Base-by-base conservation (phyloP, 35 echinoderm and acorn worm species). In the Diadema setosum region DNA sequence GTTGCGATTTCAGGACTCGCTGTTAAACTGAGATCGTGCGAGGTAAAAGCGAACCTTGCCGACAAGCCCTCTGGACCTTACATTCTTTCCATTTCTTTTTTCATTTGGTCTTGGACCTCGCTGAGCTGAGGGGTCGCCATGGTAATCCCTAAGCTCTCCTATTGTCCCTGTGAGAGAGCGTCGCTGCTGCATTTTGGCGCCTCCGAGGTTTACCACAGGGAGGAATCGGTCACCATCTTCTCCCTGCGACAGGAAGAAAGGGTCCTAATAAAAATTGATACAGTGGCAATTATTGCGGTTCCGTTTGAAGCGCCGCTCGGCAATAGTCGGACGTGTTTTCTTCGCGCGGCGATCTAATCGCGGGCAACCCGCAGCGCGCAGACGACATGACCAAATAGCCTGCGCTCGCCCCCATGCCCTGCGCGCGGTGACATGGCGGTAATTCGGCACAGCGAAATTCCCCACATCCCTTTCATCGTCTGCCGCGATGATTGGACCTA, bases 251-350 rank as follows among this genome's bases (percentile, higher is more conserved):
- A 67, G 24, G 14, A 67, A 67, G 63, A 67, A 67, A 67, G 27
- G 37, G 63, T n/a, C n/a, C n/a, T 67, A 67, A 67, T 67, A 26
- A 67, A 67, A 67, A 67, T 67, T 67, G 63, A 67, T 67, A 67
- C 63, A 67, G 63, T 67, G 63, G 63, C 63, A 67, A 67, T 67
- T 67, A 67, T n/a, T 16, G 63, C 63, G 63, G 63, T 67, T 33
- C 63, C 63, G 63, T 67, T 67, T 67, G 63, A 67, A 67, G 29
- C 63, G 63, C 63, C 63, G 63, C 63, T 67, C 63, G 63, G 63
- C 63, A 67, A 67, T 67, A 67, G 63, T 33, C 63, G 63, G 63
- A 67, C 63, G 63, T 67, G 63, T 67, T 67, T 67, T 67, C 63
- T 67, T 67, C 63, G 63, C 63, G 63, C 63, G 25, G 25, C 63